Evolutionary conservation across 2,888 invertebrate species (phyloP), one percentile per base, ranked within the genome.

Genomic region (Hoplodrina ambigua): DNA sequence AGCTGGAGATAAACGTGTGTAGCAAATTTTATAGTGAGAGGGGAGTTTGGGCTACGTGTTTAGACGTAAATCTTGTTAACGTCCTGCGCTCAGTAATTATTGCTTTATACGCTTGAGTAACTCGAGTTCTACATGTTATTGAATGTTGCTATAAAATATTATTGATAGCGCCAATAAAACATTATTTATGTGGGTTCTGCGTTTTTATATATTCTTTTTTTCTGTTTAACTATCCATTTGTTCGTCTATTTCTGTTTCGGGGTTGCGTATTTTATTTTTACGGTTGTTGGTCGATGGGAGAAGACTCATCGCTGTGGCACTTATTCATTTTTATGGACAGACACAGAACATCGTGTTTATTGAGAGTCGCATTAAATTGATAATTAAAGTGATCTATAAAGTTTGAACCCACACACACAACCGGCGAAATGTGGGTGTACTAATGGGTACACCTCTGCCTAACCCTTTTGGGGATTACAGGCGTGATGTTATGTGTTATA

Each of bases 61-160:
- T 91, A 85, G 87, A 86, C 88, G 91, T 94, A 94, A 94, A 95
- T 94, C 94, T 94, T 91, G 85, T 94, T 94, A 94, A 94, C 91
- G 92, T 91, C 83, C 86, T 85, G 85, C 88, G 86, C 83, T 79
- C 79, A 84, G 92, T 94, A 95, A 95, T 95, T 95, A 94, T 94
- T 92, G 93, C 92, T 94, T 93, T 94, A 94, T 93, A 88, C 93
- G 94, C 92, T 88, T 89, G 92, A 93, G 90, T 90, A 88, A 92
- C 91, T 89, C 89, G 88, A 88, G 88, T 88, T 86, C 89, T 91
- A 91, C 90, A 90, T 92, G 92, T 92, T 95, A 95, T 94, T 94
- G 94, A 94, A 94, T 93, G 94, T 88, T 89, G 88, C 92, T 90
- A 94, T 95, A 94, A 94, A 94, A 91, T 92, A 93, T 94, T 94